Conservation (phyloP, 2,113 vertebrate species). For the Pyrgilauda ruficollis region DNA sequence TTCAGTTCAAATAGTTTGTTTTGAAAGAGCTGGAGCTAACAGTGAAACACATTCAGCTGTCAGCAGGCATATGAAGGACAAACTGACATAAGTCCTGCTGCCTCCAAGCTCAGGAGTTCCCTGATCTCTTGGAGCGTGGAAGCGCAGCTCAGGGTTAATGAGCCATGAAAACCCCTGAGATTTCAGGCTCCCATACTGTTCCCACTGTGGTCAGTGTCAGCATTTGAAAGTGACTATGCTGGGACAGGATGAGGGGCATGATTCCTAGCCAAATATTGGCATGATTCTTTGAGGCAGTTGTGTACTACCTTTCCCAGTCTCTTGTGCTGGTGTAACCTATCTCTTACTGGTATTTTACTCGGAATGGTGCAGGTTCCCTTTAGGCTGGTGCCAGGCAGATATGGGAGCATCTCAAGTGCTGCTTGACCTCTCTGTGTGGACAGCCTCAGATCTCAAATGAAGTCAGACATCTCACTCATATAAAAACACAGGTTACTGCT, state of each 20-base stretch:
- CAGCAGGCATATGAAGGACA: slow-evolving; percentile 29
- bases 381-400: background rate
- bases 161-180: background rate
- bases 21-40: slow-evolving; percentile 45
- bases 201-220: background rate
- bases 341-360: background rate
- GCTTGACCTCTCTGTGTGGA: background rate
- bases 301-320: background rate
- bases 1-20: slow-evolving; percentile 51
- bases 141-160: background rate
- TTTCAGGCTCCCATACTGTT: background rate
- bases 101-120: background rate
- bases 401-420: background rate
- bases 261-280: background rate
- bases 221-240: background rate
- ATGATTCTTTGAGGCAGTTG: background rate
- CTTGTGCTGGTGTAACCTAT: background rate
- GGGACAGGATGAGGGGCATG: background rate
- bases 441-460: background rate
- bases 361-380: background rate
- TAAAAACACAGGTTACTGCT: background rate
- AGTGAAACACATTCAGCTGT: slow-evolving; percentile 20
- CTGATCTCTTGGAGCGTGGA: background rate
- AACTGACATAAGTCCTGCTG: background rate
- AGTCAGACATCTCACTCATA: background rate